A percentile compares a stretch with the other conserved stretches of the same genome.
Evolutionary conservation across 2,888 invertebrate species (phyloP).

Genomic region (Cylindroiulus punctatus): DNA sequence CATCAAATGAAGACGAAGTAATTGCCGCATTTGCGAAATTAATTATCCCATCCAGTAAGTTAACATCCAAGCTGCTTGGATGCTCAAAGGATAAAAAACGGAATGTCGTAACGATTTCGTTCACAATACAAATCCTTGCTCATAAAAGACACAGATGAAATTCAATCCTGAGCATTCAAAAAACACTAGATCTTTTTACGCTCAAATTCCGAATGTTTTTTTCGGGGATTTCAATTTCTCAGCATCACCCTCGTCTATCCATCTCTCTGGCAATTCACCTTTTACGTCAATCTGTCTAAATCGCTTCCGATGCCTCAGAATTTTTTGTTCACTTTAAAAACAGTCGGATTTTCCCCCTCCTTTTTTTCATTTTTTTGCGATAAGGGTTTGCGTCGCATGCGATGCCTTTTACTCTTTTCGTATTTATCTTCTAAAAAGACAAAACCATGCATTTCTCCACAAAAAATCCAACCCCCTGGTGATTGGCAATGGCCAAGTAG

Average conservation of each 20-base stretch:
- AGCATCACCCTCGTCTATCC: slow-evolving; percentile 9
- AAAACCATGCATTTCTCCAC: not conserved
- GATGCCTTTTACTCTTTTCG: not conserved
- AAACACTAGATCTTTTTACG: not conserved
- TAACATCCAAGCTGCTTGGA: not conserved
- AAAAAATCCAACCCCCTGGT: not conserved
- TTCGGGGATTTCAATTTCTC: slow-evolving; percentile 28
- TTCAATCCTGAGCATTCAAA: not conserved
- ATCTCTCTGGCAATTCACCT: not conserved
- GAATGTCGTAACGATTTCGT: not conserved
- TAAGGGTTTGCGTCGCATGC: not conserved
- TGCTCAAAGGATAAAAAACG: not conserved
- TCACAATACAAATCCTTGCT: not conserved
- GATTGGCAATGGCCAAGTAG: not conserved
- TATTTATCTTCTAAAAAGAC: not conserved
- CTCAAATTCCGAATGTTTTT: not conserved
- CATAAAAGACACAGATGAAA: not conserved
- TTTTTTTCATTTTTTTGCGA: not conserved
- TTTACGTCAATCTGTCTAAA: slow-evolving; percentile 4
- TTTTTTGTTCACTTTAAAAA: not conserved
- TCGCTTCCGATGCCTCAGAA: not conserved
- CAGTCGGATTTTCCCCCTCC: not conserved
- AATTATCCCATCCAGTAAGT: not conserved
- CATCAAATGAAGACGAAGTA: too few species aligned
- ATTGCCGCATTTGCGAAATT: too few species aligned